Evolutionary conservation across 2,888 invertebrate species (phyloP), one percentile per base, ranked within the genome.

Genomic region (Anorthoa munda): DNA sequence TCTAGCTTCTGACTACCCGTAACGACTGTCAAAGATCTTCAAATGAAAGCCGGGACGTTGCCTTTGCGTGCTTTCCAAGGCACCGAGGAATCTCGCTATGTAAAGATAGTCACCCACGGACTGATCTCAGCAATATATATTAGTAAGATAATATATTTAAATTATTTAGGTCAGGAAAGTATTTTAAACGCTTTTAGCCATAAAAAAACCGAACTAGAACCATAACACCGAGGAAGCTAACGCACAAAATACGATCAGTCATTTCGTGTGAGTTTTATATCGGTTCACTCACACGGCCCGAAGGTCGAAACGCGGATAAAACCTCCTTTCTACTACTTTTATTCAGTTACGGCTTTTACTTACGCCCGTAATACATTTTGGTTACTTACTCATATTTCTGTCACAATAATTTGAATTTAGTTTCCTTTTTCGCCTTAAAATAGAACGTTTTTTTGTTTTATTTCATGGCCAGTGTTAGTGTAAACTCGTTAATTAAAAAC

Each of bases 301-400:
- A 81, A 87, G 87, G 87, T 74, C 86, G 26, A 64, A 51, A 26
- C 23, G 51, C 45, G 55, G 75, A 86, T 87, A 87, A 86, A 86
- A 81, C 69, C 73, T 71, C 56, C 68, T 67, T 78, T 81, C 66
- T 50, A 75, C 63, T 81, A 81, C 65, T 79, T 82, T 81, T 80
- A 85, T 85, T 81, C 76, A 77, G 76, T 85, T 72, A 70, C 18
- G 61, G 61, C 64, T 75, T 65, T 75, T 64, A 69, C 71, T 75
- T 68, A 73, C 31, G 50, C 12, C 18, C 60, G 60, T 78, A 73
- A 78, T 66, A 74, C 53, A 79, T 81, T 74, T 59, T 45, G 59
- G 80, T 61, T 77, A 60, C 60, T 60, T 18, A 60, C 26, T 58
- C 55, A 72, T 68, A 83, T 75, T 74, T 63, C 59, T 56, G 71